phyloP scores from a whole-genome alignment of 2,888 invertebrate genomes.

The Gryllus longicercus region DNA sequence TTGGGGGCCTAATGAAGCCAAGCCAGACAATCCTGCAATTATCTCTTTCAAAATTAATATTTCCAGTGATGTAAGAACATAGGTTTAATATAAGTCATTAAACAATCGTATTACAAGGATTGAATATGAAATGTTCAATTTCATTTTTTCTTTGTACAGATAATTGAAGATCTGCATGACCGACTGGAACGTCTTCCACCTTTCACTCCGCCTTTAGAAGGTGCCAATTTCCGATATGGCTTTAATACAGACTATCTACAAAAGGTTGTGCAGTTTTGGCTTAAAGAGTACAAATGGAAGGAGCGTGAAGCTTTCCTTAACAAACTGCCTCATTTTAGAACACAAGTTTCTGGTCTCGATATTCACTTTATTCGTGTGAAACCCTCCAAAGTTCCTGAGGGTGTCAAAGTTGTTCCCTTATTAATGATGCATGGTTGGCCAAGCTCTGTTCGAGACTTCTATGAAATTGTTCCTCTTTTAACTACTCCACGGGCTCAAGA shows the following conservation, averaged over 20 bases:
- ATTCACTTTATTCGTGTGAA: conserved; percentile 73
- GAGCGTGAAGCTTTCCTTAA: too few species aligned
- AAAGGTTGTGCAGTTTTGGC: too few species aligned
- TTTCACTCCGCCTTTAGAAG: too few species aligned
- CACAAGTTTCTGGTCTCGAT: conserved; percentile 51
- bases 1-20: conserved; percentile 58
- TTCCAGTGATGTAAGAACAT: conserved; percentile 53
- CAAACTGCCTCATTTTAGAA: too few species aligned
- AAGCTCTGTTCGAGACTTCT: conserved; percentile 76
- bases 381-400: conserved; percentile 51
- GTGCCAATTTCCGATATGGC: too few species aligned
- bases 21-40: conserved; percentile 53
- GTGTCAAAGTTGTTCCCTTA: conserved; percentile 58
- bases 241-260: too few species aligned
- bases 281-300: too few species aligned
- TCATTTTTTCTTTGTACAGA: conserved; percentile 43
- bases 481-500: conserved; percentile 52
- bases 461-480: conserved; percentile 66
- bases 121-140: too few species aligned
- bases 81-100: neutral
- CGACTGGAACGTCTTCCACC: too few species aligned
- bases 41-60: conserved; percentile 60
- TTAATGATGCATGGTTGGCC: conserved; percentile 84
- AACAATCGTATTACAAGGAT: too few species aligned
- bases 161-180: too few species aligned